Percentiles rank a stretch among this genome's conserved stretches.
phyloP scores from a whole-genome alignment of 2,113 vertebrate genomes.

The Dermatemys mawii region DNA sequence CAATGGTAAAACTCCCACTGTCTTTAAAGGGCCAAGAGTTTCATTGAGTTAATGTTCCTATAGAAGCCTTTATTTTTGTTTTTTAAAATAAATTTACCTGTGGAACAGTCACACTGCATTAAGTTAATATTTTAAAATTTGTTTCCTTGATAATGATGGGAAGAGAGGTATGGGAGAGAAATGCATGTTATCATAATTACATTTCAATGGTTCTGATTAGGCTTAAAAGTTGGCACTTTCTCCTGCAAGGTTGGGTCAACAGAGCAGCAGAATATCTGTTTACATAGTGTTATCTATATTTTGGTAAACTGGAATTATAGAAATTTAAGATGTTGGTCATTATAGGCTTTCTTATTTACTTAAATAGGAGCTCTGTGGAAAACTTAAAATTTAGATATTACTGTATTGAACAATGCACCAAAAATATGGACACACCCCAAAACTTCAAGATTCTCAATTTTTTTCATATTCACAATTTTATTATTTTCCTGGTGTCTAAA shows the following conservation, averaged over 20 bases:
- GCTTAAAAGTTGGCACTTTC: neutral
- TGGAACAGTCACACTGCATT: neutral
- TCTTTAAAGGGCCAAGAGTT: neutral
- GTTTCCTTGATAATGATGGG: neutral
- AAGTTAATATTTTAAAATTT: neutral
- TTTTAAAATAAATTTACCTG: neutral
- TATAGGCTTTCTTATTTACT: neutral
- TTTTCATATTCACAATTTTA: neutral
- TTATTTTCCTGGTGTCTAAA: neutral
- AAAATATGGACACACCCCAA: neutral
- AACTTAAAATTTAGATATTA: neutral
- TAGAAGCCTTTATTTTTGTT: neutral
- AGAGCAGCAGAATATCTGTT: neutral
- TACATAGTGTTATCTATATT: neutral
- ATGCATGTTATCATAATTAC: neutral
- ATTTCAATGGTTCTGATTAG: neutral
- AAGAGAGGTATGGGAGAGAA: neutral
- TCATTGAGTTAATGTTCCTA: neutral
- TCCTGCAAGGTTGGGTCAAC: neutral
- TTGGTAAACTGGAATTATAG: neutral
- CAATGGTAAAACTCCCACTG: neutral
- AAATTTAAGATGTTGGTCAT: neutral
- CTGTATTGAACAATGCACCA: neutral
- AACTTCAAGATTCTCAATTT: neutral
- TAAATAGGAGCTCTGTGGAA: neutral